Percentiles rank a stretch among this genome's conserved stretches.
Conservation (phyloP, 1,140 invertebrate genomes). For the Paraescarpia echinospica region DNA sequence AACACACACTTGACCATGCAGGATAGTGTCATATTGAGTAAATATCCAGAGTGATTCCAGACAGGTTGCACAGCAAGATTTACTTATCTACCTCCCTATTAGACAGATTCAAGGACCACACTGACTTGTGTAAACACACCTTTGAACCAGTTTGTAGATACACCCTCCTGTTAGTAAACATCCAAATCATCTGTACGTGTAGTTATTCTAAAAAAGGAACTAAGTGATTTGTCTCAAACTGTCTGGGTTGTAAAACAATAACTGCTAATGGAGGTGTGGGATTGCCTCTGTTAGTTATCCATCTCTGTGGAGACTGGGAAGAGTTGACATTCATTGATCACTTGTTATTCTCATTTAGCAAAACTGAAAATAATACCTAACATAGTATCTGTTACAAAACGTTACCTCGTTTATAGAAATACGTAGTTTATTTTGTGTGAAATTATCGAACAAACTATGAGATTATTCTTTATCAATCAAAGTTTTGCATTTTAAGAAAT, state of each 20-base stretch:
- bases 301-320: neutral
- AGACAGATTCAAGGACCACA: neutral
- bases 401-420: neutral
- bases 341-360: too few species aligned
- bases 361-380: too few species aligned
- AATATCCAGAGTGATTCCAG: neutral
- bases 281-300: neutral
- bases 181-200: neutral
- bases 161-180: neutral
- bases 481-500: too few species aligned
- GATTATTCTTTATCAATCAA: too few species aligned
- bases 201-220: neutral
- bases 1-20: neutral
- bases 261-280: neutral
- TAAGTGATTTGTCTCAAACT: neutral
- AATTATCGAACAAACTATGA: too few species aligned
- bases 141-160: conserved; percentile 1
- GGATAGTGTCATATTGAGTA: neutral
- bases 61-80: neutral
- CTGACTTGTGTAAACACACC: neutral
- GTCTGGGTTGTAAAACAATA: neutral
- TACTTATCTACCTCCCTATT: neutral
- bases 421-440: too few species aligned
- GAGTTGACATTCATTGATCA: neutral
- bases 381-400: neutral